Percentiles rank a stretch among this genome's conserved stretches.
Evolutionary conservation across 2,888 invertebrate genomes (phyloP).

Genomic region (Drosophila siamana): DNA sequence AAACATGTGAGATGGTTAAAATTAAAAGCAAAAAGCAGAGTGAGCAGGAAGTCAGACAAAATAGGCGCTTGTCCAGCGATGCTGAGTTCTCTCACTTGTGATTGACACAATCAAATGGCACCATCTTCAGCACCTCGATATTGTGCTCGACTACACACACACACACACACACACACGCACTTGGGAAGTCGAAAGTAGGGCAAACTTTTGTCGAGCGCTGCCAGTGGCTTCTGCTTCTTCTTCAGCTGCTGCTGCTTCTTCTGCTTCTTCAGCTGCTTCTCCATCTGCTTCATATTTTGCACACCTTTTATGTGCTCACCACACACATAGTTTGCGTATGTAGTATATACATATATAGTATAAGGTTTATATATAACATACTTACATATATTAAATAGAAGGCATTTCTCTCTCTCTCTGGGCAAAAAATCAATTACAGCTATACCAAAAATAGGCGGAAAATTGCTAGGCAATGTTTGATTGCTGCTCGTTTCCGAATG

Average conservation of each 20-base stretch:
- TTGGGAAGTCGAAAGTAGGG: slow-evolving; percentile 4
- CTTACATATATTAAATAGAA: background rate
- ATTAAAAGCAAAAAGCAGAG: background rate
- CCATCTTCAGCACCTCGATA: background rate
- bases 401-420: slow-evolving; percentile 14
- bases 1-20: no score
- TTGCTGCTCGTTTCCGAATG: slow-evolving; percentile 43
- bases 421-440: slow-evolving; percentile 61
- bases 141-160: background rate
- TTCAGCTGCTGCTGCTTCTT: no score
- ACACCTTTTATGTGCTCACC: background rate
- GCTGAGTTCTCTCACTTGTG: background rate
- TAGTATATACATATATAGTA: background rate
- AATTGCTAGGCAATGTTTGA: slow-evolving; percentile 67
- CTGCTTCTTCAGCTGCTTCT: no score
- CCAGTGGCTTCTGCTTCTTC: background rate
- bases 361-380: background rate
- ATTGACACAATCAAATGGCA: slow-evolving; percentile 7
- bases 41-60: background rate
- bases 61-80: background rate
- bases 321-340: background rate
- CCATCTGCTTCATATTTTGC: background rate
- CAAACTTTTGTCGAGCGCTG: background rate
- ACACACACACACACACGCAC: no score
- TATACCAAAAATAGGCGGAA: slow-evolving; percentile 43